These are phyloP conservation scores for Caenorhabditis remanei DNA, from an alignment of 1,140 invertebrate species.

Conservation along the genomic window DNA sequence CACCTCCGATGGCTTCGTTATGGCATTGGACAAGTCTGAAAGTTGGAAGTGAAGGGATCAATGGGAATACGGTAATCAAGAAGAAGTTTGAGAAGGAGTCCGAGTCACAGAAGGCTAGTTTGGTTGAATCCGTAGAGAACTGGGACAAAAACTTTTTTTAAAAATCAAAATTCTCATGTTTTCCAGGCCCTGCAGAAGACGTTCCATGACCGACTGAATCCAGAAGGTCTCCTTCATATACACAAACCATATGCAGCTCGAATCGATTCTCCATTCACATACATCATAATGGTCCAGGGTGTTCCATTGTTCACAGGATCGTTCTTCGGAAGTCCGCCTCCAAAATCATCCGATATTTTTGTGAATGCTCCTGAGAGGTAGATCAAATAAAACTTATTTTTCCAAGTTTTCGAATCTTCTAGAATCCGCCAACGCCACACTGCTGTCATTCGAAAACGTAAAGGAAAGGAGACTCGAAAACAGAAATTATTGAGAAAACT, in stretches of 20 bases:
- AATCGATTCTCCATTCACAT: constrained; percentile 27
- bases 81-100: not conserved
- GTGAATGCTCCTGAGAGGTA: constrained; percentile 39
- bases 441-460: not conserved
- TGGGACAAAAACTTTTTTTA: no score
- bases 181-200: not conserved
- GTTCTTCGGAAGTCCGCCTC: constrained; percentile 14
- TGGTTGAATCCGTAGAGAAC: no score
- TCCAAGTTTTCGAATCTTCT: not conserved
- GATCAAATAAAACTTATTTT: no score
- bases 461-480: constrained; percentile 15
- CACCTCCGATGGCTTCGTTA: not conserved
- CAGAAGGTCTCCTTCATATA: not conserved
- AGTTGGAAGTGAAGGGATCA: not conserved
- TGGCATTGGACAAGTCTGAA: constrained; percentile 37
- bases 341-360: constrained; percentile 1
- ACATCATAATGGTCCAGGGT: constrained; percentile 14
- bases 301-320: constrained; percentile 29
- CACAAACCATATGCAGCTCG: constrained; percentile 19
- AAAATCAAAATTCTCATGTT: not conserved
- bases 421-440: constrained; percentile 26
- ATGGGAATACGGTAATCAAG: not conserved
- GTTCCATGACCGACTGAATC: not conserved
- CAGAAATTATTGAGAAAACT: constrained; percentile 15
- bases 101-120: not conserved